Evolutionary conservation across 2,888 invertebrate species (phyloP).

Genomic region (Ptycholaimellus sp.): DNA sequence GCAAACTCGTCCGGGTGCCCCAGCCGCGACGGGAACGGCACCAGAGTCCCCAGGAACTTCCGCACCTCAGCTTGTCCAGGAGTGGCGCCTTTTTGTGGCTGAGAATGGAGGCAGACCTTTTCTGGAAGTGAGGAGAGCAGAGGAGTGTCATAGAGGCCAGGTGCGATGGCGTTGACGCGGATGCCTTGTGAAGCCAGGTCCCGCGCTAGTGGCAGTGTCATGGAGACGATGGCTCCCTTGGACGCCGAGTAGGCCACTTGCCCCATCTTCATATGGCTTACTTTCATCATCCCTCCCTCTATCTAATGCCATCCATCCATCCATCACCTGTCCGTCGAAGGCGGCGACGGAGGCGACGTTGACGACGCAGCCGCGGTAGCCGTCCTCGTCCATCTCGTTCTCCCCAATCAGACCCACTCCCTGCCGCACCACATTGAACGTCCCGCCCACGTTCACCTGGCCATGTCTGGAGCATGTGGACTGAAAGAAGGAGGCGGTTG

Average conservation of each 20-base stretch:
- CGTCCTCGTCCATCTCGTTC: slow-evolving; percentile 47
- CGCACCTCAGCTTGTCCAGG: too few relatives aligned
- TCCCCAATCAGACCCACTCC: slow-evolving; percentile 49
- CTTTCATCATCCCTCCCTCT: too few relatives aligned
- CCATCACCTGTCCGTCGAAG: slow-evolving; percentile 77
- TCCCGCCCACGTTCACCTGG: slow-evolving; percentile 62
- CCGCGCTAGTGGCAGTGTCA: slow-evolving; percentile 83
- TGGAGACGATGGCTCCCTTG: slow-evolving; percentile 68
- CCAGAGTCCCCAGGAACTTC: slow-evolving; percentile 47
- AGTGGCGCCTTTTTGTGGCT: too few relatives aligned
- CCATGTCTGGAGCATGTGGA: background rate
- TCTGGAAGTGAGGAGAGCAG: slow-evolving; percentile 50
- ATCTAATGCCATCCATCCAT: too few relatives aligned
- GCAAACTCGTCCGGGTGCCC: slow-evolving; percentile 69
- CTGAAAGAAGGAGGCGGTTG: background rate
- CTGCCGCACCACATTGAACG: slow-evolving; percentile 72
- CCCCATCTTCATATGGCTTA: too few relatives aligned
- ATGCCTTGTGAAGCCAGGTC: slow-evolving; percentile 41
- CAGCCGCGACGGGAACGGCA: slow-evolving; percentile 59
- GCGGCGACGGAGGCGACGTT: slow-evolving; percentile 89
- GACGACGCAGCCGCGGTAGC: slow-evolving; percentile 70
- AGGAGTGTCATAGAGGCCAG: slow-evolving; percentile 59
- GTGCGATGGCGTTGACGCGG: slow-evolving; percentile 32
- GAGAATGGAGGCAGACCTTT: slow-evolving; percentile 40
- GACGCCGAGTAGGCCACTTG: slow-evolving; percentile 74